Conservation (phyloP, 2,797 vertebrate species). For the Coccyzus lansbergi region DNA sequence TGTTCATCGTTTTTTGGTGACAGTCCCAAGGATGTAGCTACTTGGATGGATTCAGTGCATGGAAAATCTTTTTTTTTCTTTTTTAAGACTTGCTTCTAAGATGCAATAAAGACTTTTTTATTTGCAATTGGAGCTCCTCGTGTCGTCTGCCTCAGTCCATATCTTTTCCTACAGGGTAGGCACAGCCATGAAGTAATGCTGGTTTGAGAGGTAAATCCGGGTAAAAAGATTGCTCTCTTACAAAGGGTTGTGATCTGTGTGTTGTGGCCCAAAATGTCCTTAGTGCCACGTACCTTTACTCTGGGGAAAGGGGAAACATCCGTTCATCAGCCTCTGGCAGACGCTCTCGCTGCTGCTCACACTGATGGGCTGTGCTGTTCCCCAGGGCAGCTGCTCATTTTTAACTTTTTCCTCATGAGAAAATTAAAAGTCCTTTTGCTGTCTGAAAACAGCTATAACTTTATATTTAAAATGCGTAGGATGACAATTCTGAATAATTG, state of each 20-base stretch:
- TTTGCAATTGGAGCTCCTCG: constrained; percentile 39
- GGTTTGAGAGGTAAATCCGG: background rate
- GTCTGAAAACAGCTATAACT: background rate
- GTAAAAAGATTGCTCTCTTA: background rate
- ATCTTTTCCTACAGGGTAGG: accelerated
- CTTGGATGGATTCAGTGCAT: constrained; percentile 62
- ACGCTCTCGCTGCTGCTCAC: accelerated
- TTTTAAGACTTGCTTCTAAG: constrained; percentile 50
- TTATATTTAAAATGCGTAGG: too few species aligned
- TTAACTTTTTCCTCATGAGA: background rate
- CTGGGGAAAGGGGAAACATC: background rate
- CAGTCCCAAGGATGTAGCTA: constrained; percentile 52
- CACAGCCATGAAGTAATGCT: accelerated
- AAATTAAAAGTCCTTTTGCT: background rate
- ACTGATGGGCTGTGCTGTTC: background rate
- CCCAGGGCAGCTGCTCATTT: background rate
- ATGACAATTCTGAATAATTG: background rate
- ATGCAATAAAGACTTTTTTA: constrained; percentile 72
- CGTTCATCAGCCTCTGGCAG: accelerated
- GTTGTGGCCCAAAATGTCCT: background rate
- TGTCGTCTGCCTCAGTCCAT: background rate
- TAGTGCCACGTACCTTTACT: background rate
- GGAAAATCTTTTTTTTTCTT: background rate
- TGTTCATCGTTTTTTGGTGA: constrained; percentile 41
- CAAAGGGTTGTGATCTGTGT: background rate